Conservation (phyloP, 2,113 vertebrate species). For the Neotoma lepida region DNA sequence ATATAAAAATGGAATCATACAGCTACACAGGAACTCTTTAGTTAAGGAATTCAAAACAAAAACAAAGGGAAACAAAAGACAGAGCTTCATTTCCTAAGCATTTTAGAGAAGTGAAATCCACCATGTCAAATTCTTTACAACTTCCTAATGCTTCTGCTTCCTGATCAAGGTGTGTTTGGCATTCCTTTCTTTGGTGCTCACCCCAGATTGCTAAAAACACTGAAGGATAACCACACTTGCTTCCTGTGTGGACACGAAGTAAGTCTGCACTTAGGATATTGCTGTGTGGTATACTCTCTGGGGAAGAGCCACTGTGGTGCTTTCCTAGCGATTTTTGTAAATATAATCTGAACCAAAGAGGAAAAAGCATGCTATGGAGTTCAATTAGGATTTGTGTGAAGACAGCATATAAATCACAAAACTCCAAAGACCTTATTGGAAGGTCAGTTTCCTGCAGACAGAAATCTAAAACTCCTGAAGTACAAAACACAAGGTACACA, state of each 20-base stretch:
- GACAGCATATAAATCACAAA: background rate
- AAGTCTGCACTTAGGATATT: background rate
- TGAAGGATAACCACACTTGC: background rate
- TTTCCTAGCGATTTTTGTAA: constrained; percentile 44
- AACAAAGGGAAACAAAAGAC: background rate
- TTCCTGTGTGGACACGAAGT: background rate
- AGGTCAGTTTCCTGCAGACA: background rate
- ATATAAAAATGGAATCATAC: background rate
- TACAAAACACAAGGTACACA: background rate
- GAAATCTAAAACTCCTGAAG: background rate
- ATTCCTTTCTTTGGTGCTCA: constrained; percentile 1
- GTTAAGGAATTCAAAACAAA: constrained; percentile 48
- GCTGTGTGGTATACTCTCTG: background rate
- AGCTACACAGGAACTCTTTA: background rate
- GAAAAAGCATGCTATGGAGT: background rate
- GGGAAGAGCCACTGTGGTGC: background rate
- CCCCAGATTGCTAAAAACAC: background rate
- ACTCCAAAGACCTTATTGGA: background rate
- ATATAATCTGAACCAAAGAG: constrained; percentile 6
- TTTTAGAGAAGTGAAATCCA: constrained; percentile 32
- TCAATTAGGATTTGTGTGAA: constrained; percentile 9
- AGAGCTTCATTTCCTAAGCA: background rate
- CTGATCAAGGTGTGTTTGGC: constrained; percentile 3
- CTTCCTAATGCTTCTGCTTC: constrained; percentile 5
- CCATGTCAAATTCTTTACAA: background rate